Percentiles rank a stretch among this genome's conserved stretches.
These are phyloP conservation scores for Capromys pilorides DNA, from an alignment of 2,797 vertebrate genomes.

Conservation along the genomic window DNA sequence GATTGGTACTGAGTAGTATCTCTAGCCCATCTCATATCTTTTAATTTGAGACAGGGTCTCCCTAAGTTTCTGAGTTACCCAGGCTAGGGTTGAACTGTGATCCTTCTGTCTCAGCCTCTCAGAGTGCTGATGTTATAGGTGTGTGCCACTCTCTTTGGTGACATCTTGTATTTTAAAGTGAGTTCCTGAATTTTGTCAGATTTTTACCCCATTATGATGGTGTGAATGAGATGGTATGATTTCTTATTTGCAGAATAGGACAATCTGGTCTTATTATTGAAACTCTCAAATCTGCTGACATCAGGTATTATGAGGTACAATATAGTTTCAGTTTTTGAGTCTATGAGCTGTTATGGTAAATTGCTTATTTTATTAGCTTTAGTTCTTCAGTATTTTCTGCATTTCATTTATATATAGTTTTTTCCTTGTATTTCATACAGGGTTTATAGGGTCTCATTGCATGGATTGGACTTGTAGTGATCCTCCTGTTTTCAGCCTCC, in stretches of 20 bases:
- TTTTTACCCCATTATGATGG: neutral
- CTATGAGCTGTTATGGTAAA: neutral
- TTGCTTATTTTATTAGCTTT: neutral
- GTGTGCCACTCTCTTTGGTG: neutral
- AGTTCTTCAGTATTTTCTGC: neutral
- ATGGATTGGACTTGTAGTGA: too few relatives aligned
- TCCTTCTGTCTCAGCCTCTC: neutral
- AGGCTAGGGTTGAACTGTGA: neutral
- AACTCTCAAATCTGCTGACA: neutral
- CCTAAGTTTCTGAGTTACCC: neutral
- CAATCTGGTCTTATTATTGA: neutral
- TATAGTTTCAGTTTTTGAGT: neutral
- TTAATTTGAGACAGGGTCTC: neutral
- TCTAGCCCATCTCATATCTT: neutral
- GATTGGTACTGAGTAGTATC: neutral
- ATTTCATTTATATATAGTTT: neutral
- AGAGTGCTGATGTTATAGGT: neutral
- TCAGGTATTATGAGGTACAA: neutral
- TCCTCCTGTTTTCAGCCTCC: too few relatives aligned
- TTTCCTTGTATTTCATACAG: too few relatives aligned
- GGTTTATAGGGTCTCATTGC: too few relatives aligned
- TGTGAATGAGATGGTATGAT: neutral
- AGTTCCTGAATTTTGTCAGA: conserved; percentile 4
- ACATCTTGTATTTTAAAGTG: conserved; percentile 11
- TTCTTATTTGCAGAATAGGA: neutral